Percentiles rank a stretch among this genome's conserved stretches.
Evolutionary conservation across 2,797 vertebrate genomes (phyloP).

Genomic region (Lophotriccus pileatus): DNA sequence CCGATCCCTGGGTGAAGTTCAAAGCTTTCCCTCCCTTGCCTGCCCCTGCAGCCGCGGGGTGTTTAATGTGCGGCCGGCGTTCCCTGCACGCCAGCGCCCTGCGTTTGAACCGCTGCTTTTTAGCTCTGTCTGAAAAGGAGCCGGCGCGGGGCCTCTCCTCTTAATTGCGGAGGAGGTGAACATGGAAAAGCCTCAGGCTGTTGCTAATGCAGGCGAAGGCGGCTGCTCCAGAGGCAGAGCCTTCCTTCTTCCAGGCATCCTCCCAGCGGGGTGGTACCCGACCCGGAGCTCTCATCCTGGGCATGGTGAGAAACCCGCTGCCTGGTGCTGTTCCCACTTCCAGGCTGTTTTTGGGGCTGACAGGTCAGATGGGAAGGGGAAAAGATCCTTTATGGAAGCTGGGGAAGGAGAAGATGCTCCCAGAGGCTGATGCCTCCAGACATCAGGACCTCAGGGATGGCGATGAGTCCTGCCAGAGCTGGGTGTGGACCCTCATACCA

Average conservation of each 20-base stretch:
- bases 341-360: background rate
- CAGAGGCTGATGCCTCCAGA: background rate
- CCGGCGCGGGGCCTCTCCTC: background rate
- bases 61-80: background rate
- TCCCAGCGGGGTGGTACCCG: background rate
- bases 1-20: background rate
- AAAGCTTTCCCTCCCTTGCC: background rate
- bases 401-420: background rate
- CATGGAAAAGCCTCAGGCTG: conserved; percentile 3
- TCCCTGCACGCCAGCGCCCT: background rate
- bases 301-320: background rate
- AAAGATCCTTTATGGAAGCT: background rate
- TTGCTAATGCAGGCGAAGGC: background rate
- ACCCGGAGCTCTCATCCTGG: background rate
- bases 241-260: background rate
- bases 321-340: background rate
- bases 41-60: background rate
- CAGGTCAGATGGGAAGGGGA: background rate
- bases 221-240: background rate
- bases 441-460: background rate
- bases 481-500: background rate
- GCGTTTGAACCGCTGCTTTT: background rate
- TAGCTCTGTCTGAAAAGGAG: background rate
- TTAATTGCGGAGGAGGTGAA: conserved; percentile 2
- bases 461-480: background rate